phyloP scores from a whole-genome alignment of 2,113 vertebrate genomes.

The Grantiella picta region DNA sequence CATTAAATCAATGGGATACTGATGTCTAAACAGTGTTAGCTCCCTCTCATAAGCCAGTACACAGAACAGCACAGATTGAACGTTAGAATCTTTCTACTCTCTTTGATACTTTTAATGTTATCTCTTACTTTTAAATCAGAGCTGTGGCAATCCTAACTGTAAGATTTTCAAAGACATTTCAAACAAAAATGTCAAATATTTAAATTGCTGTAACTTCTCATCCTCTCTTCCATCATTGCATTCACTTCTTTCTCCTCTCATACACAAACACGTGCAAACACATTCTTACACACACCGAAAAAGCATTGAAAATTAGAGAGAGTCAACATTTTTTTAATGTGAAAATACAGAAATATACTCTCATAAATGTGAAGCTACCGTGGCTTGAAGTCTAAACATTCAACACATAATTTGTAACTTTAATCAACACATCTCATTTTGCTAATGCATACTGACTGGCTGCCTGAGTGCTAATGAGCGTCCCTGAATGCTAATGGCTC shows the following conservation, averaged over 20 bases:
- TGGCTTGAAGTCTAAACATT: conserved; percentile 58
- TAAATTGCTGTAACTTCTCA: background rate
- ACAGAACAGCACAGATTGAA: background rate
- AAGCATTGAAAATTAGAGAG: background rate
- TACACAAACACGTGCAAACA: background rate
- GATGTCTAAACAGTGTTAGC: background rate
- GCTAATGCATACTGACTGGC: conserved; percentile 63
- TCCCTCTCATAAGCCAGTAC: background rate
- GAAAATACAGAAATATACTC: background rate
- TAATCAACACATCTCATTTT: conserved; percentile 73
- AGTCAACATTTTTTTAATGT: background rate
- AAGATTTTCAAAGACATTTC: background rate
- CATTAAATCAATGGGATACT: background rate
- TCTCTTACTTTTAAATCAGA: background rate
- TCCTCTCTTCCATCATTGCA: background rate
- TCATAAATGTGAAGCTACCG: conserved; percentile 13
- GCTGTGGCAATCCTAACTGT: background rate
- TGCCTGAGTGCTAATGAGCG: conserved; percentile 60
- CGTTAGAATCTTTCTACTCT: background rate
- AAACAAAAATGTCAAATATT: background rate
- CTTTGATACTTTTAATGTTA: background rate
- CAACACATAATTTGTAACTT: conserved; percentile 66
- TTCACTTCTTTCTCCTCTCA: background rate
- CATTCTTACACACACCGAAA: background rate
- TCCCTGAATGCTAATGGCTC: conserved; percentile 62